A percentile compares a stretch with the other conserved stretches of the same genome.
Conservation (phyloP, 2,797 vertebrate species). For the Peromyscus attwateri region DNA sequence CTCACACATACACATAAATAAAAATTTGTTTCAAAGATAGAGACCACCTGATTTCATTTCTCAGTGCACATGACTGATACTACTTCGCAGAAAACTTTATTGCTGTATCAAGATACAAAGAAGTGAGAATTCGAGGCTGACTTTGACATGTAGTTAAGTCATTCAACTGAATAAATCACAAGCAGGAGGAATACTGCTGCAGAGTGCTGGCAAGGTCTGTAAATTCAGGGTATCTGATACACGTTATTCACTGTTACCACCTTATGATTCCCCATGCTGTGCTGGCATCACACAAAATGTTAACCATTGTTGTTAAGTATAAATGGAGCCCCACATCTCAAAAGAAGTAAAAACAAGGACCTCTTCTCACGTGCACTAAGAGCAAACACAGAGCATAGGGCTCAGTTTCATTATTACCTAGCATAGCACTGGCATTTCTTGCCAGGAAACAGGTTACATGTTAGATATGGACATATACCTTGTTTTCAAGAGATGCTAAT, state of each 20-base stretch:
- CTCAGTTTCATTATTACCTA: neutral
- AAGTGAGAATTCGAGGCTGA: neutral
- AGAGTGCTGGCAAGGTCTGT: neutral
- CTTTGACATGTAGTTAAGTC: constrained; percentile 3
- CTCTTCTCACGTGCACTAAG: neutral
- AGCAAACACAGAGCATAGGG: neutral
- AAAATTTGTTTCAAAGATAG: neutral
- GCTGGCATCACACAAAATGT: neutral
- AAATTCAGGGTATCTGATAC: constrained; percentile 36
- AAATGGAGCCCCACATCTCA: neutral
- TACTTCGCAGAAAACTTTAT: constrained; percentile 12
- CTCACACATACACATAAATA: neutral
- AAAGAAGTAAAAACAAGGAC: neutral
- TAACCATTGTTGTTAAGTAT: constrained; percentile 10
- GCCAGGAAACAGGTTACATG: neutral
- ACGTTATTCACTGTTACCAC: neutral
- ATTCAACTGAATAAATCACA: neutral
- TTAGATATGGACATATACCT: neutral
- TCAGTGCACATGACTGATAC: constrained; percentile 12
- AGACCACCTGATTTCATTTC: constrained; percentile 43
- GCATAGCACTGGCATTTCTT: neutral
- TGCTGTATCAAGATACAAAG: neutral
- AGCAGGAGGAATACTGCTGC: neutral
- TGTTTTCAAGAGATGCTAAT: neutral
- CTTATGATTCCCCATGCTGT: neutral